phyloP scores from a whole-genome alignment of 1,140 invertebrate species.

The Centruroides sculpturatus region DNA sequence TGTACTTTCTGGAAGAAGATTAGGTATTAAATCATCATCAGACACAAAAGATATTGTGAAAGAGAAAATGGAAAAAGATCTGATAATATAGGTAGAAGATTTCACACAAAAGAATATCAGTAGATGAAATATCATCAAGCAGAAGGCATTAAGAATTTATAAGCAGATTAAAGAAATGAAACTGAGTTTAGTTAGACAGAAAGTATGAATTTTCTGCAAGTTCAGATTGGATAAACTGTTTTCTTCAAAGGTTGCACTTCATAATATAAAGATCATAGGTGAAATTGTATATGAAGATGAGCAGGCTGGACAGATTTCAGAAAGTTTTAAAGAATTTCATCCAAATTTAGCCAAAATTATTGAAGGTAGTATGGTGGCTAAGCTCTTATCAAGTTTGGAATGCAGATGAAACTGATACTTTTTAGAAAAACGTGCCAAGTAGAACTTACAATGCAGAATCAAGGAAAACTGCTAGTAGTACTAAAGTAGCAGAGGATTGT shows the following conservation, averaged over 20 bases:
- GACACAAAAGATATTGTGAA: background rate
- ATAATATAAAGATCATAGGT: background rate
- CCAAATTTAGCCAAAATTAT: background rate
- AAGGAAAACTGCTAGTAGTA: constrained; percentile 24
- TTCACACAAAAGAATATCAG: background rate
- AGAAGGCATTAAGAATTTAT: background rate
- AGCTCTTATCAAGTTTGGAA: background rate
- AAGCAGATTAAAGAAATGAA: background rate
- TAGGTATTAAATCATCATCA: background rate
- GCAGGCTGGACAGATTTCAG: too few relatives aligned
- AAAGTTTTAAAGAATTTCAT: background rate
- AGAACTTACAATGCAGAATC: constrained; percentile 20
- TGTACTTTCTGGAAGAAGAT: background rate
- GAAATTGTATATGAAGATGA: background rate
- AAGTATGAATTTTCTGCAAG: background rate
- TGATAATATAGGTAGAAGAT: background rate
- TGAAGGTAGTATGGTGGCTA: background rate
- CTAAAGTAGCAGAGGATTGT: constrained; percentile 31
- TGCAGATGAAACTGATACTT: constrained; percentile 13
- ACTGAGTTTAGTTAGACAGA: background rate
- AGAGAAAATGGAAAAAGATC: background rate
- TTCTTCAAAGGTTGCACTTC: background rate
- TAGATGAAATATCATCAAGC: background rate
- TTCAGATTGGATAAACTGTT: background rate
- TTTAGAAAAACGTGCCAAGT: constrained; percentile 24